These are phyloP conservation scores for Plodia interpunctella DNA, from an alignment of 1,140 invertebrate species.

Conservation along the genomic window DNA sequence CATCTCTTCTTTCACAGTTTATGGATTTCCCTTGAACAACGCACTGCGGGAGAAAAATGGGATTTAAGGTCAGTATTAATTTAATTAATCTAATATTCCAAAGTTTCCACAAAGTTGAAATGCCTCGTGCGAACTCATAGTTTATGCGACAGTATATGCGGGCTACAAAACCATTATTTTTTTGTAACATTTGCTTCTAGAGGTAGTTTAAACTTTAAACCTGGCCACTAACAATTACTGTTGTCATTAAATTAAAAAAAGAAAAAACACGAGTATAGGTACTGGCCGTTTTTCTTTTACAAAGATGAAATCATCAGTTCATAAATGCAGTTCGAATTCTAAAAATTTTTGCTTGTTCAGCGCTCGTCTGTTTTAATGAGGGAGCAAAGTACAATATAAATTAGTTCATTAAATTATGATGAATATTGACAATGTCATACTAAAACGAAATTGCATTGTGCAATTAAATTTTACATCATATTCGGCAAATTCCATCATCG, in stretches of 20 bases:
- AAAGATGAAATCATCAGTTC: neutral
- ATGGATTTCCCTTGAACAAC: neutral
- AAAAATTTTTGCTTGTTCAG: neutral
- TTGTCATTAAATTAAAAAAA: slow-evolving; percentile 22
- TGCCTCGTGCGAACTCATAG: slow-evolving; percentile 23
- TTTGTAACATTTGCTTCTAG: slow-evolving; percentile 19
- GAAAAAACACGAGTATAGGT: slow-evolving; percentile 24
- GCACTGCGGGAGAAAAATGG: neutral
- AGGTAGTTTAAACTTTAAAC: slow-evolving; percentile 15
- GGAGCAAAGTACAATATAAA: slow-evolving; percentile 13
- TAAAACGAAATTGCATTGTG: neutral
- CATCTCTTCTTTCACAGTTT: neutral
- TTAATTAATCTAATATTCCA: neutral
- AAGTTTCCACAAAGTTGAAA: neutral
- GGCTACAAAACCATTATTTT: slow-evolving; percentile 27
- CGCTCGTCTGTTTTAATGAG: neutral
- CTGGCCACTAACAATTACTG: slow-evolving; percentile 27
- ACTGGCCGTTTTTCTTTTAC: slow-evolving; percentile 14
- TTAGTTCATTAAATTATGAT: neutral
- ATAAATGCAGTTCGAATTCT: slow-evolving; percentile 11
- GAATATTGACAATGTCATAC: neutral
- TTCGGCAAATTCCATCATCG: too few species aligned
- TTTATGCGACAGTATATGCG: slow-evolving; percentile 19
- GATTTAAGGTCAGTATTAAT: neutral
- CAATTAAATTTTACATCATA: too few species aligned